phyloP scores from a whole-genome alignment of 2,888 invertebrate species.

The Palloptera scutellata region DNA sequence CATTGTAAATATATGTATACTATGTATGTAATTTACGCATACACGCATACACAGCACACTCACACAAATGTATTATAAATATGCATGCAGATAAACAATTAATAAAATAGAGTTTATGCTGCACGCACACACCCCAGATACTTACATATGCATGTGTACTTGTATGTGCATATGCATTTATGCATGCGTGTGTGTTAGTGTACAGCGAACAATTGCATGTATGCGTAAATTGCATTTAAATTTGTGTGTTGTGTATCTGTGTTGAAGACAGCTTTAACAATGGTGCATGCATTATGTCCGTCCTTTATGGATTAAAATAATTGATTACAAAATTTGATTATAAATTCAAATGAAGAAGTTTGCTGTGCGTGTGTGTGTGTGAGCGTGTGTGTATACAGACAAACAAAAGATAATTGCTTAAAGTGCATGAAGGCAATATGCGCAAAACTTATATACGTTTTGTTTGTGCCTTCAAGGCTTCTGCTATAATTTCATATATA shows the following conservation, averaged over 20 bases:
- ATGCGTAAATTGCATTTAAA: conserved; percentile 33
- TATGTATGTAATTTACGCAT: too few relatives aligned
- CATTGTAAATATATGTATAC: too few relatives aligned
- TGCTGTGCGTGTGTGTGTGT: conserved; percentile 4
- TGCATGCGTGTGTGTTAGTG: background rate
- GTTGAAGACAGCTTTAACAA: too few relatives aligned
- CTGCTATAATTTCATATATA: background rate
- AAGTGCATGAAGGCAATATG: conserved; percentile 10
- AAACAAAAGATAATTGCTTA: background rate
- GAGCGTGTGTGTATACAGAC: background rate
- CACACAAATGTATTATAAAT: too few relatives aligned
- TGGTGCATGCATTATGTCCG: background rate
- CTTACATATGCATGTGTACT: background rate
- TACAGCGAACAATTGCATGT: conserved; percentile 12
- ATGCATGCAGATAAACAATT: too few relatives aligned
- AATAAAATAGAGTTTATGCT: too few relatives aligned
- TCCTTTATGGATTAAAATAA: conserved; percentile 25
- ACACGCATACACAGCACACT: too few relatives aligned
- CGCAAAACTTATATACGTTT: conserved; percentile 15
- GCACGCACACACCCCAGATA: too few relatives aligned
- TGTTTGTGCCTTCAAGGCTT: background rate
- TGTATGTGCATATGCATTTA: background rate
- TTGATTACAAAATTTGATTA: conserved; percentile 33
- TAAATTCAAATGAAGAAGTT: conserved; percentile 3
- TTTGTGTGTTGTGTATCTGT: conserved; percentile 35